These are phyloP conservation scores for Drosophila varians DNA, from an alignment of 1,140 invertebrate species.

Conservation along the genomic window DNA sequence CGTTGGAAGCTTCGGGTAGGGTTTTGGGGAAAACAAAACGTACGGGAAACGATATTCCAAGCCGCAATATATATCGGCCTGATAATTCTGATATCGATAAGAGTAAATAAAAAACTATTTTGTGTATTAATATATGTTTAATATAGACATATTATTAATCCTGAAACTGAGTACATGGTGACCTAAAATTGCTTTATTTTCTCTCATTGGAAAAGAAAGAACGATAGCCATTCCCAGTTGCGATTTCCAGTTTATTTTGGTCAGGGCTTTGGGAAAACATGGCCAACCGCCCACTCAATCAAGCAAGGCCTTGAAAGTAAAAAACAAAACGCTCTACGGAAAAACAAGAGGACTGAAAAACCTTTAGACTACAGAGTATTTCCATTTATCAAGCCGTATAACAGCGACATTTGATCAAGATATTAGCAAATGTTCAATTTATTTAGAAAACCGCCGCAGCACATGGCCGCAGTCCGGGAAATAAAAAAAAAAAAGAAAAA, in stretches of 20 bases:
- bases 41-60: no score
- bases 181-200: neutral
- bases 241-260: slow-evolving; percentile 18
- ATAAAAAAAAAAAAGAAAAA: slow-evolving; percentile 15
- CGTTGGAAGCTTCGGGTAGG: no score
- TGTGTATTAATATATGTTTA: no score
- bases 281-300: slow-evolving; percentile 17
- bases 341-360: slow-evolving; percentile 25
- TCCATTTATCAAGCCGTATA: slow-evolving; percentile 61
- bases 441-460: slow-evolving; percentile 59
- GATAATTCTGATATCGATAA: no score
- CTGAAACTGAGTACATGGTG: neutral
- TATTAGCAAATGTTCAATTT: slow-evolving; percentile 76
- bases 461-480: slow-evolving; percentile 15
- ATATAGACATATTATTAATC: no score
- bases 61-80: no score
- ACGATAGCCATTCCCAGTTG: neutral
- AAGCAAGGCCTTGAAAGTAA: slow-evolving; percentile 7
- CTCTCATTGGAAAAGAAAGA: neutral
- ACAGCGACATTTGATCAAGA: slow-evolving; percentile 68
- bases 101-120: no score
- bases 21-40: no score
- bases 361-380: slow-evolving; percentile 40
- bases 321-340: slow-evolving; percentile 15
- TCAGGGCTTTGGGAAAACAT: slow-evolving; percentile 1